Base-by-base conservation (phyloP, 92 coral and sea anemone species). In the Hydrozoanthus gracilis region DNA sequence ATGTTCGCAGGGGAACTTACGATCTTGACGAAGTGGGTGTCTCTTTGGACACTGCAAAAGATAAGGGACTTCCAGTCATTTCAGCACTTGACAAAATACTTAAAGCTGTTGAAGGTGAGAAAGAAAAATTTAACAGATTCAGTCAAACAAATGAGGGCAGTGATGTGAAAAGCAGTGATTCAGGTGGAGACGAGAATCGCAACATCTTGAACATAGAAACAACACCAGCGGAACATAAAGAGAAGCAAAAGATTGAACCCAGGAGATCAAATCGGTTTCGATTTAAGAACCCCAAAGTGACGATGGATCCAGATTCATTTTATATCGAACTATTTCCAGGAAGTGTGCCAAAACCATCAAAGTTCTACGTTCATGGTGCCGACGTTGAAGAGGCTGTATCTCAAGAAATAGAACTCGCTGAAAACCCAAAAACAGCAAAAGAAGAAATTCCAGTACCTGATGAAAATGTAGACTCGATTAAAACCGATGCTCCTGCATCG, bases 251-350 rank as follows among this genome's bases (percentile, higher is more conserved):
- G 44, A 17, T 16, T 14, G 13, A 64, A 52, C 88, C 92, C 2
- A 86, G 80, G 20, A 87, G 71, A 78, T 83, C 93, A 0, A 88
- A 88, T 65, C 72, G 91, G 2, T 50, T 60, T 27, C 71, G 85
- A 3, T 91, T 70, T 13, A 86, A 87, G 68, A 95, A 95, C 68
- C 83, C 94, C 5, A 88, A 79, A 49, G 47, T 90, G 14, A 71
- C 54, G 16, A 54, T 89, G 35, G 87, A 88, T 8, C 86, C 96
- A 6, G 94, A 87, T 50, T 89, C 90, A 0, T 90, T 92, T 91
- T 88, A 92, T 5, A 89, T 95, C 12, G 98, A 95, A 88, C 92
- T 77, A 67, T 89, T 87, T 87, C 87, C 92, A 2, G 78, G 65
- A 27, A 18, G 47, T 69, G 74, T 83, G 48, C 52, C 83, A 6